Evolutionary conservation across 2,797 vertebrate genomes (phyloP).

Genomic region (Sebastes nivosus): DNA sequence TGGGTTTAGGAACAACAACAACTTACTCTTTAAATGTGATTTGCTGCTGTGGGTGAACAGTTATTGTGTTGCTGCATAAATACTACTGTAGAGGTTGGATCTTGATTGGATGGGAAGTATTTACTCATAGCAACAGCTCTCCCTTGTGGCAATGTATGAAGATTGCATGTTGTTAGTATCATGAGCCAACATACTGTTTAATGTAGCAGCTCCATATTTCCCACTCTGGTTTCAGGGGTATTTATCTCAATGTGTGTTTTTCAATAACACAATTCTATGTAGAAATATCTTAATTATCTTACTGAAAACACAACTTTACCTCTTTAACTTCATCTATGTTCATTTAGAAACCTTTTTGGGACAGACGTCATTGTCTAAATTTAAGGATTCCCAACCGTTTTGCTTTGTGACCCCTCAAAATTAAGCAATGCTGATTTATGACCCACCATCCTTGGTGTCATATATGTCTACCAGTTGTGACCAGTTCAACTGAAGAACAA

Average conservation of each 20-base stretch:
- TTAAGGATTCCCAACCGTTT: background rate
- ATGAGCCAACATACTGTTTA: background rate
- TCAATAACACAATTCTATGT: background rate
- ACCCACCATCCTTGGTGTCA: background rate
- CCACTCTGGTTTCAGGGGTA: background rate
- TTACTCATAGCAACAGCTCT: constrained; percentile 27
- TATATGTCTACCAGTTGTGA: background rate
- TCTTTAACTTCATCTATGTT: background rate
- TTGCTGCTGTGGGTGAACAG: background rate
- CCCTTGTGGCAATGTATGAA: constrained; percentile 17
- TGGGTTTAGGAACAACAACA: background rate
- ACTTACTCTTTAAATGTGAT: background rate
- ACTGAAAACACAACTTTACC: background rate
- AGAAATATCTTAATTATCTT: background rate
- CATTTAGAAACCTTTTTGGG: background rate
- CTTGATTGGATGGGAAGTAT: constrained; percentile 9
- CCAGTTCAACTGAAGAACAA: background rate
- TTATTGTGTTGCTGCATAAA: constrained; percentile 10
- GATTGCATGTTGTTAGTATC: background rate
- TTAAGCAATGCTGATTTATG: background rate
- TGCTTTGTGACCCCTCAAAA: background rate
- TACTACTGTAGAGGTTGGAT: background rate
- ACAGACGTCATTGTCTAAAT: background rate
- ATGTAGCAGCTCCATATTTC: background rate
- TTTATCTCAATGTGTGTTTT: background rate